Evolutionary conservation across 2,113 vertebrate genomes (phyloP), one percentile per base, ranked within the genome.

Genomic region (Drymodes brunneopygia): DNA sequence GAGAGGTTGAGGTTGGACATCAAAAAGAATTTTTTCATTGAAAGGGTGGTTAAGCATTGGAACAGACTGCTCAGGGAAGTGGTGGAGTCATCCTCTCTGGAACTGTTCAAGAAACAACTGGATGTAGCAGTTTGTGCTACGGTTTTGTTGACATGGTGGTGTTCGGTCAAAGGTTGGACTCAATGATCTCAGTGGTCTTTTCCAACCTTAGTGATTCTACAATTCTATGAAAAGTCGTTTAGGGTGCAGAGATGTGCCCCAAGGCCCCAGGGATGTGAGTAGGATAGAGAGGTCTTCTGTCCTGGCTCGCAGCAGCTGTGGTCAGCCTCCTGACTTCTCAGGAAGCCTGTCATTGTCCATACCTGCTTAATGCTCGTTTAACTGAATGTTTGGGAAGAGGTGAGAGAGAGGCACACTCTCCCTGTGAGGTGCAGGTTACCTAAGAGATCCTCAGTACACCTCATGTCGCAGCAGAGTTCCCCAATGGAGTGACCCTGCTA

Each of bases 401-500:
- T 27, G 29, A 29, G 58, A 73, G 16, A 60, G 23, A 57, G 7
- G 16, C 3, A 31, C 48, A 25, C 28, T 20, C 48, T 72, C 15
- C 19, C 20, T 36, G n/a, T 0, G 4, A 80, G 44, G 27, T 18
- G 25, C 29, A 79, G 64, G 56, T 31, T 36, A 97, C 94, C 95
- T 98, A 95, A 61, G 97, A 85, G 12, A 69, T 95, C 95, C 78
- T 97, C 95, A 54, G 95, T 71, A 75, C 97, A 95, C 79, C 96
- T 29, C 83, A 70, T 96, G 86, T 53, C 24, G 22, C 64, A 72
- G 21, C 22, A 62, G 11, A 62, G 40, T 31, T 42, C 25, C 33
- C 22, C 40, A 53, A 1, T 10, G 35, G 40, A 56, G 12, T 48
- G 45, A 81, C 10, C 3, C n/a, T 33, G 56, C 42, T 11, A 77